Conservation (phyloP, 2,113 vertebrate genomes). For the Ptilonorhynchus violaceus region DNA sequence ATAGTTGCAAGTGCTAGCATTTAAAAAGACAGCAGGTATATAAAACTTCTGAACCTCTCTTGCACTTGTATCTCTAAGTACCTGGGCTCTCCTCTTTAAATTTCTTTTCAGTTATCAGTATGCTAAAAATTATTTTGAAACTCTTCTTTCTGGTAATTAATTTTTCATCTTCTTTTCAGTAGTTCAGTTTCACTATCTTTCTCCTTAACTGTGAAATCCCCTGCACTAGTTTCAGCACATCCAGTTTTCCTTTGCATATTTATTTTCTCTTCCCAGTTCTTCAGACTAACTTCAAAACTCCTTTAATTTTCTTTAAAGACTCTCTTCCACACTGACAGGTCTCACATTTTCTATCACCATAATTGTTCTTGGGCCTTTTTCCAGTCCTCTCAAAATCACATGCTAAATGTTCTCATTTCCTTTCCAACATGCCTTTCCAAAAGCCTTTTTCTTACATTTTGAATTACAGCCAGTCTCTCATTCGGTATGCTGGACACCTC, state of each 20-base stretch:
- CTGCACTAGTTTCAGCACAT: not conserved
- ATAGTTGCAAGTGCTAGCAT: not conserved
- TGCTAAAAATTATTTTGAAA: not conserved
- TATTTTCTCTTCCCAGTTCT: not conserved
- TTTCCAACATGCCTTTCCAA: not conserved
- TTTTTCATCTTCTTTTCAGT: not conserved
- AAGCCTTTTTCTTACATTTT: not conserved
- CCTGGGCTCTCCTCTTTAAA: not conserved
- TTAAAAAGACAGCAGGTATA: not conserved
- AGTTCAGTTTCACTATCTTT: not conserved
- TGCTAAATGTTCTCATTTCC: not conserved
- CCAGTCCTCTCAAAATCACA: not conserved
- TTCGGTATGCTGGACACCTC: not conserved
- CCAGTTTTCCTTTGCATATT: not conserved
- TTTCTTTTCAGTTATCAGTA: not conserved
- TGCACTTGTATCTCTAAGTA: not conserved
- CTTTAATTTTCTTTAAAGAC: not conserved
- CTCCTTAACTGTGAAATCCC: not conserved
- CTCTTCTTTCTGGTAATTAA: not conserved
- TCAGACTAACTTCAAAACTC: not conserved
- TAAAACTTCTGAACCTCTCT: not conserved
- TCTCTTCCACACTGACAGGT: not conserved
- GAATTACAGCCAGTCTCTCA: not conserved
- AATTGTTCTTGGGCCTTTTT: not conserved
- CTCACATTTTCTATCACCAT: not conserved